Evolutionary conservation across 2,888 invertebrate genomes (phyloP).

Genomic region (Nomada flava): DNA sequence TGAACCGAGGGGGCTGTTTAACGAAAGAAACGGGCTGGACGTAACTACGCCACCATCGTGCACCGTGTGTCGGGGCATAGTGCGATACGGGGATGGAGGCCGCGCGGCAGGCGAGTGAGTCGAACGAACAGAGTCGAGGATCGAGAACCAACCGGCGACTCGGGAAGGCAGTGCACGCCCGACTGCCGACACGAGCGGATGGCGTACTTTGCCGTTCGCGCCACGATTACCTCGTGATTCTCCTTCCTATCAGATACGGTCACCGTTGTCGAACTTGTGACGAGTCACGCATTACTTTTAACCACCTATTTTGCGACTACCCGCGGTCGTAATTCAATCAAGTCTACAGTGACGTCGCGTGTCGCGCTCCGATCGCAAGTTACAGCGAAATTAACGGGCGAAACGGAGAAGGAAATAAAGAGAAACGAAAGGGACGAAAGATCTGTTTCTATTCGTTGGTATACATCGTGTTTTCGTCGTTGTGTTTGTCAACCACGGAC

Average conservation of each 20-base stretch:
- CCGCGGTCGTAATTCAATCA: slow-evolving; percentile 15
- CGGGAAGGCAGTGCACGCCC: slow-evolving; percentile 82
- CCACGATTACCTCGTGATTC: slow-evolving; percentile 73
- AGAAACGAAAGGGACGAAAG: slow-evolving; percentile 10
- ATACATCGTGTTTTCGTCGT: slow-evolving; percentile 18
- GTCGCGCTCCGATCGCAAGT: slow-evolving; percentile 24
- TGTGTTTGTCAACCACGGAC: slow-evolving; percentile 30
- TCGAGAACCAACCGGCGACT: slow-evolving; percentile 71
- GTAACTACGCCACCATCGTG: slow-evolving; percentile 18
- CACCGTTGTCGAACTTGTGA: slow-evolving; percentile 66
- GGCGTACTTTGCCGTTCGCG: slow-evolving; percentile 76
- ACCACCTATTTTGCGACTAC: slow-evolving; percentile 38
- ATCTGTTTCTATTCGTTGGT: slow-evolving; percentile 4
- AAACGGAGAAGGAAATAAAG: slow-evolving; percentile 16
- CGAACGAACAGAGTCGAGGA: slow-evolving; percentile 69
- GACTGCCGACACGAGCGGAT: slow-evolving; percentile 84
- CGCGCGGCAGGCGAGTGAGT: slow-evolving; percentile 54
- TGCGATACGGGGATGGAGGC: slow-evolving; percentile 64
- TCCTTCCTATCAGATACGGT: slow-evolving; percentile 69
- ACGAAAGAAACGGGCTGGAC: slow-evolving; percentile 28
- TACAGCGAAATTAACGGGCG: slow-evolving; percentile 14
- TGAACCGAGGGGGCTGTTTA: not conserved
- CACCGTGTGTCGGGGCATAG: slow-evolving; percentile 34
- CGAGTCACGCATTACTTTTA: slow-evolving; percentile 62
- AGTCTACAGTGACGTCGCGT: slow-evolving; percentile 38